A percentile compares a stretch with the other conserved stretches of the same genome.
phyloP scores from a whole-genome alignment of 2,888 invertebrate species.

The Noctua comes region DNA sequence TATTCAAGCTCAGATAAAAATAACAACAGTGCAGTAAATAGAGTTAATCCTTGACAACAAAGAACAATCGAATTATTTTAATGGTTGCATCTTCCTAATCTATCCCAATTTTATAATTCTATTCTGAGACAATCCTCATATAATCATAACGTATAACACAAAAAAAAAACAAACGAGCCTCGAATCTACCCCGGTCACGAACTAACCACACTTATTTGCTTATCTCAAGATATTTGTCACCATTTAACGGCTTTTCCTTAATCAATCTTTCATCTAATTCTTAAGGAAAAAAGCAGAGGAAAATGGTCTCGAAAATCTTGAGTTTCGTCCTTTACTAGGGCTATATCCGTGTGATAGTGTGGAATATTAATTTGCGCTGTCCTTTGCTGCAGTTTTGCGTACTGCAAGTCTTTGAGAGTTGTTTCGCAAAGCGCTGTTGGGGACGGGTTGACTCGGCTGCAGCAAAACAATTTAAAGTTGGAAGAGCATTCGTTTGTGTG shows the following conservation, averaged over 20 bases:
- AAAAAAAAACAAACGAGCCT: slow-evolving; percentile 12
- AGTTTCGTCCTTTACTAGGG: slow-evolving; percentile 51
- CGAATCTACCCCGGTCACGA: slow-evolving; percentile 25
- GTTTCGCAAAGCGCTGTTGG: not conserved
- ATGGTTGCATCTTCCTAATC: not conserved
- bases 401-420: slow-evolving; percentile 4
- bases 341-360: slow-evolving; percentile 32
- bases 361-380: slow-evolving; percentile 54
- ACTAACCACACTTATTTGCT: slow-evolving; percentile 13
- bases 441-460: not conserved
- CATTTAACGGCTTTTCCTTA: slow-evolving; percentile 51
- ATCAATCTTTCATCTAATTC: slow-evolving; percentile 37
- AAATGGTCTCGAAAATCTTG: slow-evolving; percentile 58
- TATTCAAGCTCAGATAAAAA: not conserved
- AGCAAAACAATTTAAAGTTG: slow-evolving; percentile 32
- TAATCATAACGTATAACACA: slow-evolving; percentile 8
- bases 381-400: slow-evolving; percentile 22
- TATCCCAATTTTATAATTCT: not conserved
- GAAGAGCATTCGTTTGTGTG: slow-evolving; percentile 7
- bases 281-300: slow-evolving; percentile 62
- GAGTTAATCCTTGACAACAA: not conserved
- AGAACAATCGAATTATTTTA: not conserved
- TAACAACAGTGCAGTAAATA: not conserved
- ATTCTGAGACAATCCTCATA: not conserved
- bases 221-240: slow-evolving; percentile 36